These are phyloP conservation scores for Drosophila planitibia DNA, from an alignment of 2,888 invertebrate species.

Conservation along the genomic window DNA sequence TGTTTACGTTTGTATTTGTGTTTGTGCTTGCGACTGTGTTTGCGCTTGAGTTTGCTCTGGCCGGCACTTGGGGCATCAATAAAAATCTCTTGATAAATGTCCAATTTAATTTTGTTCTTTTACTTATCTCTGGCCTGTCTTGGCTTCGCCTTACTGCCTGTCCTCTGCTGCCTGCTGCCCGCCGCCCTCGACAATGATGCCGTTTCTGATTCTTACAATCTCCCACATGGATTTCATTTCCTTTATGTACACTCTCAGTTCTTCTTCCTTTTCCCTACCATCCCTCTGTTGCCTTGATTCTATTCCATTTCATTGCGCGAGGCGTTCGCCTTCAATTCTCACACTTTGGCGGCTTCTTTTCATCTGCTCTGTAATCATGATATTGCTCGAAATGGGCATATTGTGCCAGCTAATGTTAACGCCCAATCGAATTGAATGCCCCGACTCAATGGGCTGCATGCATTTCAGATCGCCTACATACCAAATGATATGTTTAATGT, in stretches of 20 bases:
- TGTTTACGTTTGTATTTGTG: slow-evolving; percentile 11
- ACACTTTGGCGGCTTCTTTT: slow-evolving; percentile 62
- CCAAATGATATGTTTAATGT: neutral
- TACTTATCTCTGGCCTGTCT: slow-evolving; percentile 68
- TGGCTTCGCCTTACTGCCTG: slow-evolving; percentile 25
- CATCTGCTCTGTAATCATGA: slow-evolving; percentile 63
- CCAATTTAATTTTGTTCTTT: slow-evolving; percentile 83
- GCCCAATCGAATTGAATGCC: slow-evolving; percentile 31
- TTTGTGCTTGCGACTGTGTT: slow-evolving; percentile 19
- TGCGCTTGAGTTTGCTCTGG: slow-evolving; percentile 46
- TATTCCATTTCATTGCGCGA: slow-evolving; percentile 61
- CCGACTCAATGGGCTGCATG: slow-evolving; percentile 14
- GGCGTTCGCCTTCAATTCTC: slow-evolving; percentile 54
- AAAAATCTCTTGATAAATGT: slow-evolving; percentile 84
- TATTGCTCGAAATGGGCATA: slow-evolving; percentile 66
- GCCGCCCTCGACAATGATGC: slow-evolving; percentile 9
- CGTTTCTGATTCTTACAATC: slow-evolving; percentile 30
- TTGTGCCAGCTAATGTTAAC: slow-evolving; percentile 62
- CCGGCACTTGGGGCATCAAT: slow-evolving; percentile 78
- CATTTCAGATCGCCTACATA: neutral
- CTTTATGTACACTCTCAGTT: slow-evolving; percentile 43
- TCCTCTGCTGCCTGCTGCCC: neutral
- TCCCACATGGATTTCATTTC: slow-evolving; percentile 59
- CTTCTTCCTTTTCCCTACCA: slow-evolving; percentile 13
- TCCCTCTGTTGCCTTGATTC: slow-evolving; percentile 46